These are phyloP conservation scores for Cebidichthys violaceus DNA, from an alignment of 2,113 vertebrate species.

Conservation along the genomic window DNA sequence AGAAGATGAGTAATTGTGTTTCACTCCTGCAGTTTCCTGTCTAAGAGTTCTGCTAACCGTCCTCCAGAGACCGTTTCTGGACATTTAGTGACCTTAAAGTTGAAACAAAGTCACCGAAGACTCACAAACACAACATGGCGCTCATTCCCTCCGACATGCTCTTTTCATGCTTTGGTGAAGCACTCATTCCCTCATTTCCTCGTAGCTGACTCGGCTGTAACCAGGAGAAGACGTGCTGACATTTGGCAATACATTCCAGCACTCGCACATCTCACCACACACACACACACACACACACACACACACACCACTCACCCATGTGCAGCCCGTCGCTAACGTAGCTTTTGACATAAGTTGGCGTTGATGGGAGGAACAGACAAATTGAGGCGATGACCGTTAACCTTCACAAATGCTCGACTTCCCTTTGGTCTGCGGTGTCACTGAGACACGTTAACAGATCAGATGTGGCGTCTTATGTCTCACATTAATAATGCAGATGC, in stretches of 20 bases:
- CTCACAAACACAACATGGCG: slow-evolving; percentile 2
- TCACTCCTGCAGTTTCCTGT: neutral
- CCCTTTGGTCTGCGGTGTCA: slow-evolving; percentile 24
- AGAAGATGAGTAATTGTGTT: neutral
- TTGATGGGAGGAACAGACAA: slow-evolving; percentile 56
- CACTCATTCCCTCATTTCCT: neutral
- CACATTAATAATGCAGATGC: slow-evolving; percentile 45
- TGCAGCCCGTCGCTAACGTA: slow-evolving; percentile 13
- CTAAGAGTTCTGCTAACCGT: neutral
- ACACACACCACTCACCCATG: slow-evolving; percentile 60
- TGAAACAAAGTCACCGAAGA: slow-evolving; percentile 16
- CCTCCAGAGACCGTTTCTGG: neutral
- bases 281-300: slow-evolving; percentile 66
- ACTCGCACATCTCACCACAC: slow-evolving; percentile 61
- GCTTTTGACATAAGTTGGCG: slow-evolving; percentile 60
- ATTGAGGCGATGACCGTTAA: slow-evolving; percentile 70
- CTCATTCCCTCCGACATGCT: slow-evolving; percentile 5
- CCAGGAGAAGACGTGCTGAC: slow-evolving; percentile 54
- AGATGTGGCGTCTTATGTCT: slow-evolving; percentile 40
- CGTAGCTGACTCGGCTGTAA: slow-evolving; percentile 43
- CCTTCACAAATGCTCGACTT: slow-evolving; percentile 65
- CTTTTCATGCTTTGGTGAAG: slow-evolving; percentile 1
- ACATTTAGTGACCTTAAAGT: slow-evolving; percentile 27
- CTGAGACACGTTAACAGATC: slow-evolving; percentile 34
- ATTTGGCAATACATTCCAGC: slow-evolving; percentile 57